These are phyloP conservation scores for Hedya salicella DNA, from an alignment of 2,888 invertebrate genomes.

Conservation along the genomic window DNA sequence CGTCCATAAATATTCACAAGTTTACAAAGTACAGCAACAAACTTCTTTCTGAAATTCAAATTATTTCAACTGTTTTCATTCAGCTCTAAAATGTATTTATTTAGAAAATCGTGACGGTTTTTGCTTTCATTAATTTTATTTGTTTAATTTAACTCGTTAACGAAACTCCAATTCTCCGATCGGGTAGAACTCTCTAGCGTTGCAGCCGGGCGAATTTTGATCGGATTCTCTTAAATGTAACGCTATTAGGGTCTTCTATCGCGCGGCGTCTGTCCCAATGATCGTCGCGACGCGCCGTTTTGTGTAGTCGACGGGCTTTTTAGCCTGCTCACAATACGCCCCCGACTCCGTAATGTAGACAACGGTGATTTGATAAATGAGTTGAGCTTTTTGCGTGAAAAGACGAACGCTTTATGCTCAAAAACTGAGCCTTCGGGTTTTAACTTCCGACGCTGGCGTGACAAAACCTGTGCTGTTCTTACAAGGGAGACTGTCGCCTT, in stretches of 20 bases:
- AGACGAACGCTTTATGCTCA: conserved; percentile 65
- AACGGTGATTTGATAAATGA: conserved; percentile 80
- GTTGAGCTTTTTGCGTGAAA: conserved; percentile 71
- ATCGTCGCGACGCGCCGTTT: conserved; percentile 63
- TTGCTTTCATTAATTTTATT: conserved; percentile 73
- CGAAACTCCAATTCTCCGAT: conserved; percentile 68
- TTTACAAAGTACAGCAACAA: conserved; percentile 21
- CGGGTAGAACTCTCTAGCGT: conserved; percentile 48
- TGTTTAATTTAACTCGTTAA: conserved; percentile 74
- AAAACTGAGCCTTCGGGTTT: conserved; percentile 55
- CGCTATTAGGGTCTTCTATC: conserved; percentile 61
- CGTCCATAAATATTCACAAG: conserved; percentile 43
- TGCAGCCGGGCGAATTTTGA: conserved; percentile 42
- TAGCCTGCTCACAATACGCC: conserved; percentile 73
- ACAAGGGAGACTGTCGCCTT: conserved; percentile 58
- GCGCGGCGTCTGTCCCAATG: conserved; percentile 54
- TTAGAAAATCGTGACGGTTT: conserved; percentile 65
- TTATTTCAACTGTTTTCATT: conserved; percentile 55
- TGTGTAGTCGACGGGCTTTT: conserved; percentile 71
- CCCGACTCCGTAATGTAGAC: conserved; percentile 72
- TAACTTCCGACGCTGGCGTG: conserved; percentile 56
- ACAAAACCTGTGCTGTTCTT: conserved; percentile 62
- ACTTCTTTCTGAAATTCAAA: conserved; percentile 46
- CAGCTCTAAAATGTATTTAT: conserved; percentile 57
- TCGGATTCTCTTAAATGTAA: conserved; percentile 49